Percentiles rank a stretch among this genome's conserved stretches.
These are phyloP conservation scores for Tanytarsus gracilentus DNA, from an alignment of 2,888 invertebrate genomes.

Conservation along the genomic window DNA sequence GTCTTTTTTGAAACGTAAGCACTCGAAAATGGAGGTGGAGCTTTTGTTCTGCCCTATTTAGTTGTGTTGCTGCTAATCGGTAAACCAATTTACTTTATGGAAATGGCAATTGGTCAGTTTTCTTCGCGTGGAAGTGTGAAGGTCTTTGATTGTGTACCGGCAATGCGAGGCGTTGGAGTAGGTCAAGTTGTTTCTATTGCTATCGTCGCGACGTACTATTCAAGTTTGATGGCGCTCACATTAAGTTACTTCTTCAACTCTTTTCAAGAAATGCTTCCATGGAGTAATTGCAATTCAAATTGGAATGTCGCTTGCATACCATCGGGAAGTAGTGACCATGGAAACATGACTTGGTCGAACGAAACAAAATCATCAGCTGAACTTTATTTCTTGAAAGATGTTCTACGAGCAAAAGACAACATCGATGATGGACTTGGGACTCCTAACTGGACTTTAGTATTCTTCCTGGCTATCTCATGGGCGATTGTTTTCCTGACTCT, in stretches of 20 bases:
- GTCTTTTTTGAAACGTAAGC: too few relatives aligned
- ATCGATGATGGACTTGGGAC: slow-evolving; percentile 49
- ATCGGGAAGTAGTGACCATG: neutral
- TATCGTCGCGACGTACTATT: slow-evolving; percentile 56
- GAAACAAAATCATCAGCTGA: slow-evolving; percentile 40
- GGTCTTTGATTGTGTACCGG: slow-evolving; percentile 56
- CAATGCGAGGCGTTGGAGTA: slow-evolving; percentile 49
- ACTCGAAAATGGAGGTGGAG: slow-evolving; percentile 56
- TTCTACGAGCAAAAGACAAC: slow-evolving; percentile 45
- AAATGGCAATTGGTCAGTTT: slow-evolving; percentile 66
- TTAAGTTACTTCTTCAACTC: slow-evolving; percentile 54
- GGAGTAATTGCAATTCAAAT: slow-evolving; percentile 49
- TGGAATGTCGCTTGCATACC: slow-evolving; percentile 46
- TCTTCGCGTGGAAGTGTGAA: slow-evolving; percentile 60
- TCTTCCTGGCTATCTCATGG: slow-evolving; percentile 47
- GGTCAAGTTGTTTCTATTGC: slow-evolving; percentile 49
- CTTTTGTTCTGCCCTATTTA: slow-evolving; percentile 42
- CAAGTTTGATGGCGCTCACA: slow-evolving; percentile 56
- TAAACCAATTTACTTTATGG: slow-evolving; percentile 61
- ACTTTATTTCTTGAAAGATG: slow-evolving; percentile 44
- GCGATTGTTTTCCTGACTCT: slow-evolving; percentile 45
- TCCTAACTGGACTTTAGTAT: slow-evolving; percentile 48
- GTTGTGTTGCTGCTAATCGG: slow-evolving; percentile 55
- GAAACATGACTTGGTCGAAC: slow-evolving; percentile 2
- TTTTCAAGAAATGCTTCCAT: slow-evolving; percentile 52